These are phyloP conservation scores for Tenthredo distinguenda DNA, from an alignment of 2,888 invertebrate species.

Conservation along the genomic window DNA sequence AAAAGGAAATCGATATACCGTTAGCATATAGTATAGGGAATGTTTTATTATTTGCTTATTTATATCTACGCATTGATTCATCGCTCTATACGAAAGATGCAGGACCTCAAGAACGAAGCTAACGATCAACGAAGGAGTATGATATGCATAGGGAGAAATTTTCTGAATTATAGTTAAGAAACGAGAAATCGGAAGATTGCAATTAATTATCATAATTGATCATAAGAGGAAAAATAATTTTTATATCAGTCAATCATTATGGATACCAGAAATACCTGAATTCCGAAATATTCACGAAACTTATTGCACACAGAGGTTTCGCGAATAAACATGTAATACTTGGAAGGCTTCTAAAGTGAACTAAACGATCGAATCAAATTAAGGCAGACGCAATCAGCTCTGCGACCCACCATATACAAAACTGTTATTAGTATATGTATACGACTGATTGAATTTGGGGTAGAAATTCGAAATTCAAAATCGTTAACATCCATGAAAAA, in stretches of 20 bases:
- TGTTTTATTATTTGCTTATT: background rate
- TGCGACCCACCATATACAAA: background rate
- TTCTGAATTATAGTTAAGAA: background rate
- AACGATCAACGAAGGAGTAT: background rate
- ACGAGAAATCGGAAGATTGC: background rate
- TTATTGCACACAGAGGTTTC: background rate
- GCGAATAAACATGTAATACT: background rate
- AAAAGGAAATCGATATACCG: background rate
- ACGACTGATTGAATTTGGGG: background rate
- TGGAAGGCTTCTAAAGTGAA: conserved; percentile 4
- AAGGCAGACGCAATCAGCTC: conserved; percentile 25
- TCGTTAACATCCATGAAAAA: background rate
- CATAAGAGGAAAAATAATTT: background rate
- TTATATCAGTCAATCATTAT: conserved; percentile 9
- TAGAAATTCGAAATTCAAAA: background rate
- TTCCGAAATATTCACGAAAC: background rate
- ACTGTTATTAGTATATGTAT: background rate
- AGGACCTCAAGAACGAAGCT: background rate
- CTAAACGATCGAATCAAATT: conserved; percentile 40
- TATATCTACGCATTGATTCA: background rate
- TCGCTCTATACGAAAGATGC: background rate
- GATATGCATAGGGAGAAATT: background rate
- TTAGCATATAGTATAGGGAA: background rate
- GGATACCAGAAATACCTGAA: background rate
- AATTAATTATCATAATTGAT: too few relatives aligned